These are phyloP conservation scores for Anagyrus pseudococci DNA, from an alignment of 2,888 invertebrate genomes.

Conservation along the genomic window DNA sequence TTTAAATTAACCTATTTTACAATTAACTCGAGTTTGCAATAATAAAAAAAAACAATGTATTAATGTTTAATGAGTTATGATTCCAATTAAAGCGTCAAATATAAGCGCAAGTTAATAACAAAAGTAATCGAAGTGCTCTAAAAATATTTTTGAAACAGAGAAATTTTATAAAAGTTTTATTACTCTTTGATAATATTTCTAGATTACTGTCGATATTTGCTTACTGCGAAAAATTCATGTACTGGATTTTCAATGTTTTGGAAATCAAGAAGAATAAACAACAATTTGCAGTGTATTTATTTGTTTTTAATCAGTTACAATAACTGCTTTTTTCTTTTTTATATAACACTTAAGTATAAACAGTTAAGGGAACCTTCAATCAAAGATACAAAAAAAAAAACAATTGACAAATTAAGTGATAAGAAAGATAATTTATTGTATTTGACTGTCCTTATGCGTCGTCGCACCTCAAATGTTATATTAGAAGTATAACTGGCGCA, in stretches of 20 bases:
- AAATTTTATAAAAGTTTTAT: constrained; percentile 32
- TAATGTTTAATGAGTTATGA: no score
- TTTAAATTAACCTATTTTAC: no score
- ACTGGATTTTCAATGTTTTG: constrained; percentile 7
- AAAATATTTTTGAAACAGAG: constrained; percentile 14
- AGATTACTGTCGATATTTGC: constrained; percentile 14
- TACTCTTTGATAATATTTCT: constrained; percentile 24
- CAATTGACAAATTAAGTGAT: constrained; percentile 10
- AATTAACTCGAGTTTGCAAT: no score
- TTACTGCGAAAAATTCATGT: constrained; percentile 1
- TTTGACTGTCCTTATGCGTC: constrained; percentile 22
- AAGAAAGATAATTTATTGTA: constrained; percentile 20
- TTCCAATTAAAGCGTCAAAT: constrained; percentile 7
- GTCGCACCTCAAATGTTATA: constrained; percentile 27
- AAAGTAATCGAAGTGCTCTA: constrained; percentile 16
- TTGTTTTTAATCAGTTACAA: no score
- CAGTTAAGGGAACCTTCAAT: constrained; percentile 25
- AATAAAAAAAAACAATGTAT: no score
- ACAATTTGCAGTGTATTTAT: no score
- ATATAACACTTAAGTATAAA: no score
- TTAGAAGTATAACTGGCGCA: constrained; percentile 30
- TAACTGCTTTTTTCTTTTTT: no score
- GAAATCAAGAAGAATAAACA: constrained; percentile 1
- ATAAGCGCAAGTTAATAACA: constrained; percentile 9
- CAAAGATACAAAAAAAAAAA: constrained; percentile 23